Evolutionary conservation across 35 echinoderm and acorn worm species (phyloP).

Genomic region (Diadema setosum): DNA sequence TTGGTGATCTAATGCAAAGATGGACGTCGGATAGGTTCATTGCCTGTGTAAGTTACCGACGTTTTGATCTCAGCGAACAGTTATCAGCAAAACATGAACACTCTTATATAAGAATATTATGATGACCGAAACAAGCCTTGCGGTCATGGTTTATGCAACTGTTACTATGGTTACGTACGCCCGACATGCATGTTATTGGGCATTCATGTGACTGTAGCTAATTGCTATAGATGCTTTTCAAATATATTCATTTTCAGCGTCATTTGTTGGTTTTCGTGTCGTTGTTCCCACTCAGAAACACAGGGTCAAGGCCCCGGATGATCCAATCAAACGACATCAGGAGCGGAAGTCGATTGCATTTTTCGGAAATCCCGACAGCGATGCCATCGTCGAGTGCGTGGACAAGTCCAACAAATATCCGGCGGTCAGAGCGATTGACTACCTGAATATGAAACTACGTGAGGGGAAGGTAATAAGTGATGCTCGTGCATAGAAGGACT

Average conservation of each 20-base stretch:
- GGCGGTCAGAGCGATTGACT: not conserved
- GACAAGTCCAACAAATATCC: not conserved
- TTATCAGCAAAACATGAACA: too few relatives aligned
- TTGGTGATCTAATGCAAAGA: conserved; percentile 84
- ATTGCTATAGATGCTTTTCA: too few relatives aligned
- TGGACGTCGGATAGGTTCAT: conserved; percentile 83
- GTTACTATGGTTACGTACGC: too few relatives aligned
- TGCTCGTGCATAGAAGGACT: too few relatives aligned
- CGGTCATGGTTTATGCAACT: too few relatives aligned
- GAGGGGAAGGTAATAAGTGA: too few relatives aligned
- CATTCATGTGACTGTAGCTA: too few relatives aligned
- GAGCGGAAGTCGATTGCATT: not conserved
- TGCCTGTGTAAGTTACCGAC: conserved; percentile 75
- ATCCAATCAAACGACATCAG: not conserved
- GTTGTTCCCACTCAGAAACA: not conserved
- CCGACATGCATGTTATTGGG: too few relatives aligned
- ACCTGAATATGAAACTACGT: too few relatives aligned
- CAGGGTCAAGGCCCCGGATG: not conserved
- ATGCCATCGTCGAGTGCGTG: not conserved
- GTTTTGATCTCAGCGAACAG: not conserved
- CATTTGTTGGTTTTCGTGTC: not conserved
- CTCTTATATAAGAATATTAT: not conserved
- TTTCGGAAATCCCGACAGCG: not conserved
- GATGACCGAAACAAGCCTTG: too few relatives aligned
- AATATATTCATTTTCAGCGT: too few relatives aligned